Percentiles rank a stretch among this genome's conserved stretches.
These are phyloP conservation scores for honey bee (Apis mellifera) DNA, from an alignment of 1,140 invertebrate species.

Conservation along the genomic window Amel_HAv3.1 CM009935.2:8593501-8594000, in stretches of 20 bases:
- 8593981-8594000: too few species aligned
- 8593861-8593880: neutral
- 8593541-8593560: too few species aligned
- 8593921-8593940: neutral
- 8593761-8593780: neutral
- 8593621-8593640: too few species aligned
- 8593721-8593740: too few species aligned
- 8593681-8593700: too few species aligned
- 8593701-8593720: neutral
- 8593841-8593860: neutral
- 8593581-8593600: too few species aligned
- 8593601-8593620: too few species aligned
- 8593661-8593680: too few species aligned
- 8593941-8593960: neutral
- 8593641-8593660: too few species aligned
- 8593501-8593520: too few species aligned
- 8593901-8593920: neutral
- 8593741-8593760: neutral
- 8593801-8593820: slow-evolving; percentile 12
- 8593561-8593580: too few species aligned
- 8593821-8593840: neutral
- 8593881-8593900: neutral
- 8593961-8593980: neutral
- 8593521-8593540: too few species aligned
- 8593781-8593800: neutral